These are phyloP conservation scores for Dione vanillae DNA, from an alignment of 2,888 invertebrate genomes.

Conservation along the genomic window DNA sequence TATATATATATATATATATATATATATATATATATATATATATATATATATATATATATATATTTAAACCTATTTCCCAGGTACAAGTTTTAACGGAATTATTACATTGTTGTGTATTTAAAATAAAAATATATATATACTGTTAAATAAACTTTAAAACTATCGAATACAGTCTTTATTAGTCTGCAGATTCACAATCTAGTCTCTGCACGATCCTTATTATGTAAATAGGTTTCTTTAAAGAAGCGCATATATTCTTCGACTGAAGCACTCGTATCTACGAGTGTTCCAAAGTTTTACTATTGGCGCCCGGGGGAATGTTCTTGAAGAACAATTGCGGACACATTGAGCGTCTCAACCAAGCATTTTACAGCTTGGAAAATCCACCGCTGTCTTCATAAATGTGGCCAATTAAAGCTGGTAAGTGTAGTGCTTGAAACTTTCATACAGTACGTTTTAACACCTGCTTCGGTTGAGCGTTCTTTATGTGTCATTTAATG, in stretches of 20 bases:
- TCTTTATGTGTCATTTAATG: slow-evolving; percentile 5
- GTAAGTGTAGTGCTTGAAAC: slow-evolving; percentile 32
- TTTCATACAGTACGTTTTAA: slow-evolving; percentile 26
- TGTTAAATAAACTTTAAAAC: background rate
- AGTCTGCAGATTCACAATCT: slow-evolving; percentile 6
- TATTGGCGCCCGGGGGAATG: slow-evolving; percentile 45
- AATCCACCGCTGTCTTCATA: slow-evolving; percentile 41
- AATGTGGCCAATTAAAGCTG: slow-evolving; percentile 39
- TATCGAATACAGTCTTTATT: slow-evolving; percentile 3
- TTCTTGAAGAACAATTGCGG: slow-evolving; percentile 47
- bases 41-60: no score
- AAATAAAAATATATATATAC: background rate
- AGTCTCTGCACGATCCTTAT: slow-evolving; percentile 10
- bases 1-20: no score
- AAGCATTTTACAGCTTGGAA: slow-evolving; percentile 41
- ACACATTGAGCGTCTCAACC: slow-evolving; percentile 41
- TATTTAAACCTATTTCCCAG: background rate
- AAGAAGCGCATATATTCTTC: slow-evolving; percentile 44
- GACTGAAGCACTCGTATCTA: slow-evolving; percentile 40
- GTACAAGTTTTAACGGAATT: background rate
- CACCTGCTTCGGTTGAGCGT: slow-evolving; percentile 15
- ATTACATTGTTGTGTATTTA: background rate
- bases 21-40: no score
- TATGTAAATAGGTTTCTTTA: slow-evolving; percentile 39
- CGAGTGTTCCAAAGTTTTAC: slow-evolving; percentile 50